Conservation (phyloP, 2,797 vertebrate species). For the Chaetophractus vellerosus region DNA sequence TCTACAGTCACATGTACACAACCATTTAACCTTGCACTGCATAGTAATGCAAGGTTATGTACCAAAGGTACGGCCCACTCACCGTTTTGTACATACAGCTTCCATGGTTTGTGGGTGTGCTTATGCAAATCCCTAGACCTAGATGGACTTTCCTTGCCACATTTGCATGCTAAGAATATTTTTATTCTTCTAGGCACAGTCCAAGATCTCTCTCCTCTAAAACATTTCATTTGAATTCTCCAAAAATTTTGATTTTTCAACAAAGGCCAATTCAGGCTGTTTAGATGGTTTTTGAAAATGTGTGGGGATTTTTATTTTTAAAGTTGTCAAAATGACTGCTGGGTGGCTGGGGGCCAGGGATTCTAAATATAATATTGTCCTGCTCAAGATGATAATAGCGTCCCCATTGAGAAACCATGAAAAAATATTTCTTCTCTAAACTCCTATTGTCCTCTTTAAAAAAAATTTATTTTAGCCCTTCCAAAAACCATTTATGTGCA, state of each 20-base stretch:
- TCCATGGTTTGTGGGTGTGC: not conserved
- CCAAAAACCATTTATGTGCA: not conserved
- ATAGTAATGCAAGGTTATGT: not conserved
- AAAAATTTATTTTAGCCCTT: not conserved
- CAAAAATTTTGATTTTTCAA: constrained; percentile 20
- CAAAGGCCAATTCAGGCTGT: not conserved
- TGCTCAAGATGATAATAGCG: not conserved
- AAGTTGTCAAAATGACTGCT: not conserved
- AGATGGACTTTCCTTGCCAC: not conserved
- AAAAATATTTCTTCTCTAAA: not conserved
- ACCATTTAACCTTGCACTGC: not conserved
- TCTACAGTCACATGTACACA: not conserved
- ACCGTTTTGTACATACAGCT: not conserved
- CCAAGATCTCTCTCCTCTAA: not conserved
- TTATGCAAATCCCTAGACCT: not conserved
- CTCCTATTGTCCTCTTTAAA: not conserved
- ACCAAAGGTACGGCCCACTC: not conserved
- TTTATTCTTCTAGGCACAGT: not conserved
- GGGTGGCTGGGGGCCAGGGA: not conserved
- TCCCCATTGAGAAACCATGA: not conserved
- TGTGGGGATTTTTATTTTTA: not conserved
- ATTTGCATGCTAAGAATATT: not conserved
- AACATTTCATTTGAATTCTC: not conserved
- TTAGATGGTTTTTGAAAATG: constrained; percentile 1
- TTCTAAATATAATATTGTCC: not conserved